phyloP scores from a whole-genome alignment of 2,888 invertebrate species.

The Drosophila suboccidentalis region DNA sequence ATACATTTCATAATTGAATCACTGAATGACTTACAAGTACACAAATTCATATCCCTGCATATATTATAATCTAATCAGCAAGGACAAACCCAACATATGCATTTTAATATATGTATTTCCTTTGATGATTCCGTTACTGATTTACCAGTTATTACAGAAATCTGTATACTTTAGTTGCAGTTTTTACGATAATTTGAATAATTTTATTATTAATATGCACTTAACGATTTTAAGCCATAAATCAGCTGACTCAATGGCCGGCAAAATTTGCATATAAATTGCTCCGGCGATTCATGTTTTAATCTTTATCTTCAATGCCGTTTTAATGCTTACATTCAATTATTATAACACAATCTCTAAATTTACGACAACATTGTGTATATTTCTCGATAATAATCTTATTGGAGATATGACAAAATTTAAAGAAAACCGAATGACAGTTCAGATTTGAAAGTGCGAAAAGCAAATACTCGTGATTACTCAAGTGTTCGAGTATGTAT shows the following conservation, averaged over 20 bases:
- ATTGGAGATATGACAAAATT: neutral
- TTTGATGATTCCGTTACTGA: slow-evolving; percentile 4
- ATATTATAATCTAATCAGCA: neutral
- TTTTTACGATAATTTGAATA: slow-evolving; percentile 33
- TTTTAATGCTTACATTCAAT: slow-evolving; percentile 46
- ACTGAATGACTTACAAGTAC: neutral
- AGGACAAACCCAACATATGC: neutral
- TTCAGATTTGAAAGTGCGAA: slow-evolving; percentile 8
- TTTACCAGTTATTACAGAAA: slow-evolving; percentile 1
- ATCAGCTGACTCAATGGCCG: slow-evolving; percentile 30
- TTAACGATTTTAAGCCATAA: slow-evolving; percentile 45
- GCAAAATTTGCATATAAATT: slow-evolving; percentile 56
- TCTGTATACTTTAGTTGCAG: neutral
- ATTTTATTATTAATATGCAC: slow-evolving; percentile 62
- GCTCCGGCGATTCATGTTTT: slow-evolving; percentile 58
- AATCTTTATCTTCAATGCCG: slow-evolving; percentile 37
- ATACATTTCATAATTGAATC: slow-evolving; percentile 43
- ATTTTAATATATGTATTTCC: neutral
- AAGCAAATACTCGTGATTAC: neutral
- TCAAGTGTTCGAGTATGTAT: neutral
- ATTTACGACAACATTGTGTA: slow-evolving; percentile 19
- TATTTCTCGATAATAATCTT: slow-evolving; percentile 4
- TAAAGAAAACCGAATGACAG: slow-evolving; percentile 2
- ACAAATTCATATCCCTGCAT: neutral
- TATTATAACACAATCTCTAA: slow-evolving; percentile 38